Conservation (phyloP, 2,888 invertebrate genomes). For the Clitarchus hookeri region DNA sequence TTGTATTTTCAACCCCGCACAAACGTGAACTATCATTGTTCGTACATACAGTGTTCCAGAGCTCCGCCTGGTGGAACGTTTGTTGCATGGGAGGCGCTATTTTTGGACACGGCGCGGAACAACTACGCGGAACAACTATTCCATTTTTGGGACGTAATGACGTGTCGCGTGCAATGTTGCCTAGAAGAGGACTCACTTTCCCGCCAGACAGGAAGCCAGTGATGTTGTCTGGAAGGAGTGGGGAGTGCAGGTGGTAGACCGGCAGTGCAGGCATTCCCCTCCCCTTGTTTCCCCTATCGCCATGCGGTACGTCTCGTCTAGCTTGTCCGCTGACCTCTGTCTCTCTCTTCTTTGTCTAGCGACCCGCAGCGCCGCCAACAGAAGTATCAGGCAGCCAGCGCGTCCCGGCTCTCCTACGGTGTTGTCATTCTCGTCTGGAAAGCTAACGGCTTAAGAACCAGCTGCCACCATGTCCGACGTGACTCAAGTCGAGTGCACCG, state of each 20-base stretch:
- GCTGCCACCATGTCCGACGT: background rate
- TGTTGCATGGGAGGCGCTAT: no score
- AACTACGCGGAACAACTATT: no score
- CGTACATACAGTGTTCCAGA: no score
- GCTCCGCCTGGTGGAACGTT: no score
- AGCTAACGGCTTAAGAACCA: background rate
- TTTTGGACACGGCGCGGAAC: no score
- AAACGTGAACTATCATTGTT: no score
- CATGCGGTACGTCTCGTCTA: background rate
- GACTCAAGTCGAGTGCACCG: background rate
- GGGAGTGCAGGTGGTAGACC: constrained; percentile 6
- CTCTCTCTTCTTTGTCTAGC: background rate
- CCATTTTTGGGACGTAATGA: no score
- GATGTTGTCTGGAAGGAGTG: background rate
- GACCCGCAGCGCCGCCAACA: background rate
- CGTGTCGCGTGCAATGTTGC: background rate
- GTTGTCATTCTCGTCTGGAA: background rate
- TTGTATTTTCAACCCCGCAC: no score
- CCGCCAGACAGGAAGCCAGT: background rate
- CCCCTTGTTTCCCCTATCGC: background rate
- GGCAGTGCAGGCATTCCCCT: constrained; percentile 9
- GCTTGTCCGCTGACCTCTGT: background rate
- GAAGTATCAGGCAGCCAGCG: background rate
- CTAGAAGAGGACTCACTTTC: background rate
- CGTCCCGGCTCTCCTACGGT: background rate